Evolutionary conservation across 23 tunicate genomes (phyloP).

Genomic region (Pegea sp.): DNA sequence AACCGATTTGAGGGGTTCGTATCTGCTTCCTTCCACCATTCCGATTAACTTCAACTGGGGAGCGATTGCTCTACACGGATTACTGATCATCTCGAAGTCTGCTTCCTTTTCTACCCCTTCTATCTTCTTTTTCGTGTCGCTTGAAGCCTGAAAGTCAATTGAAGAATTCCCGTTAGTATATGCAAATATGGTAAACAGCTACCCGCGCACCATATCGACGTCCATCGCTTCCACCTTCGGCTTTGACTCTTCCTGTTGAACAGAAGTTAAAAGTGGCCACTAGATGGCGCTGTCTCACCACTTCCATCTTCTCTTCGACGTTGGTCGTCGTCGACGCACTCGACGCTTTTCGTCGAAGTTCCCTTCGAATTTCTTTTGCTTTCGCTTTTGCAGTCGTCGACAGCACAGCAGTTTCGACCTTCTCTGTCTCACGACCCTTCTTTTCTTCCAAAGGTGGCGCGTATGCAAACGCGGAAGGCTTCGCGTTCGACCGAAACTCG

Average conservation of each 20-base stretch:
- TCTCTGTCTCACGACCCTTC: constrained; percentile 76
- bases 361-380: constrained; percentile 56
- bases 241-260: constrained; percentile 8
- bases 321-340: constrained; percentile 18
- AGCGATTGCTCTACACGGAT: constrained; percentile 79
- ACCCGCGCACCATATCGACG: not conserved
- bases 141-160: too few relatives aligned
- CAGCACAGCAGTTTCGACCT: constrained; percentile 91
- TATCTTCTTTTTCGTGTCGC: constrained; percentile 9
- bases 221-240: not conserved
- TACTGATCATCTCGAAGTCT: constrained; percentile 52
- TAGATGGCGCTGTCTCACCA: constrained; percentile 13
- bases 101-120: constrained; percentile 28
- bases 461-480: constrained; percentile 76
- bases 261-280: not conserved
- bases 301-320: constrained; percentile 80
- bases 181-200: not conserved
- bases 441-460: constrained; percentile 83
- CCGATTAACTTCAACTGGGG: constrained; percentile 66
- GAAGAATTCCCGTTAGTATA: not conserved
- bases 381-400: constrained; percentile 74
- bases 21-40: constrained; percentile 58
- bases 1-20: constrained; percentile 76
- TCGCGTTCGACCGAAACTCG: constrained; percentile 66
- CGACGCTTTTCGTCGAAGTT: constrained; percentile 23